These are phyloP conservation scores for Chloropsis hardwickii DNA, from an alignment of 2,113 vertebrate species.

Conservation along the genomic window DNA sequence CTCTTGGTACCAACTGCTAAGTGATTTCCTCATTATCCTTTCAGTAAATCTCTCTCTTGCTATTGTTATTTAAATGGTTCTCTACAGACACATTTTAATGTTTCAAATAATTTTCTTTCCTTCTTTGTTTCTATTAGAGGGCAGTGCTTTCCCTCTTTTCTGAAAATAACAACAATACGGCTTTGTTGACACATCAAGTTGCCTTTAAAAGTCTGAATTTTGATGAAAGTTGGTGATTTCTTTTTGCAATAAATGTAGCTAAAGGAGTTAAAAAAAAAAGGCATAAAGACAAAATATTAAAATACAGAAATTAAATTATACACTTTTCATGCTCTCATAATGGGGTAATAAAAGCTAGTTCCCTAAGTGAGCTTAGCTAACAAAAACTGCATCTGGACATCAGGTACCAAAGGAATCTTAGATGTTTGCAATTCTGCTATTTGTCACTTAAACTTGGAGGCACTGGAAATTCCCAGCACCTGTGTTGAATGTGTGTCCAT, in stretches of 20 bases:
- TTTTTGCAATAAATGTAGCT: not conserved
- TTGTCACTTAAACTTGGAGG: not conserved
- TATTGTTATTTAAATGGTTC: not conserved
- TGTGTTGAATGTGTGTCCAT: accelerated
- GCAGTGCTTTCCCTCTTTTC: not conserved
- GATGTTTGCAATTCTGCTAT: not conserved
- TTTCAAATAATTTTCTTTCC: not conserved
- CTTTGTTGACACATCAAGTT: not conserved
- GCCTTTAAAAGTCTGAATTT: not conserved
- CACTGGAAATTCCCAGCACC: not conserved
- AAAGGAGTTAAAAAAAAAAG: not conserved
- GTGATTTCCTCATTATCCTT: not conserved
- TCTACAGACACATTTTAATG: not conserved
- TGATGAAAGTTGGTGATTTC: not conserved
- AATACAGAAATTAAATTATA: not conserved
- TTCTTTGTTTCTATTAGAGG: not conserved
- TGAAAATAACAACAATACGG: not conserved
- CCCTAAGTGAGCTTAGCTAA: not conserved
- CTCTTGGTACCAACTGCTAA: not conserved
- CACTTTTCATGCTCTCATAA: not conserved
- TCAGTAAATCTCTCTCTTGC: not conserved
- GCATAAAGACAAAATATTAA: not conserved
- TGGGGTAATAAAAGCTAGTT: not conserved
- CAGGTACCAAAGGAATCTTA: not conserved
- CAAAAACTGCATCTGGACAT: not conserved